Percentiles rank a stretch among this genome's conserved stretches.
phyloP scores from a whole-genome alignment of 2,888 invertebrate species.

The Laothoe populi region DNA sequence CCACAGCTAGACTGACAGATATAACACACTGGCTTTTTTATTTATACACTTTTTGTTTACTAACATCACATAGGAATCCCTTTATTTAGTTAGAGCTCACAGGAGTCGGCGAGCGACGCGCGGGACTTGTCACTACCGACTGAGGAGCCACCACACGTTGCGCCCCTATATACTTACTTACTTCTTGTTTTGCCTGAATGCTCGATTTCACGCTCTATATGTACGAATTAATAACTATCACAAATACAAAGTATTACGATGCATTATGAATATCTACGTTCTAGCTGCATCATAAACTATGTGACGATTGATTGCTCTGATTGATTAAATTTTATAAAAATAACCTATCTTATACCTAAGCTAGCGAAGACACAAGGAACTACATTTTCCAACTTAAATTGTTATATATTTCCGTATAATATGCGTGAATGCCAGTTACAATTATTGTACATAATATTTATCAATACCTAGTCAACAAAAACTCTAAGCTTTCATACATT shows the following conservation, averaged over 20 bases:
- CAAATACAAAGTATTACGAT: no score
- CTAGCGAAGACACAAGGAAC: no score
- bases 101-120: conserved; percentile 52
- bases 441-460: no score
- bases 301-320: conserved; percentile 50
- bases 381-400: not conserved
- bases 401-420: no score
- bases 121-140: conserved; percentile 61
- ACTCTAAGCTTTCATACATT: not conserved
- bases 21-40: conserved; percentile 66
- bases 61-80: conserved; percentile 75
- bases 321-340: not conserved
- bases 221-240: conserved; percentile 75
- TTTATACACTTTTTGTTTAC: conserved; percentile 80
- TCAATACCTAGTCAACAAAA: no score
- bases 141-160: conserved; percentile 60
- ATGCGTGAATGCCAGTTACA: no score
- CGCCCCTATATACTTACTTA: conserved; percentile 78
- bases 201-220: conserved; percentile 81
- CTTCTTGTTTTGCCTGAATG: conserved; percentile 75
- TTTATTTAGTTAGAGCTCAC: conserved; percentile 54
- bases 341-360: no score
- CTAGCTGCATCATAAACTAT: conserved; percentile 43
- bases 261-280: conserved; percentile 63
- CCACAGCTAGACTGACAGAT: conserved; percentile 68